Base-by-base conservation (phyloP, 92 coral and sea anemone genomes). In the Diadumene lineata region DNA sequence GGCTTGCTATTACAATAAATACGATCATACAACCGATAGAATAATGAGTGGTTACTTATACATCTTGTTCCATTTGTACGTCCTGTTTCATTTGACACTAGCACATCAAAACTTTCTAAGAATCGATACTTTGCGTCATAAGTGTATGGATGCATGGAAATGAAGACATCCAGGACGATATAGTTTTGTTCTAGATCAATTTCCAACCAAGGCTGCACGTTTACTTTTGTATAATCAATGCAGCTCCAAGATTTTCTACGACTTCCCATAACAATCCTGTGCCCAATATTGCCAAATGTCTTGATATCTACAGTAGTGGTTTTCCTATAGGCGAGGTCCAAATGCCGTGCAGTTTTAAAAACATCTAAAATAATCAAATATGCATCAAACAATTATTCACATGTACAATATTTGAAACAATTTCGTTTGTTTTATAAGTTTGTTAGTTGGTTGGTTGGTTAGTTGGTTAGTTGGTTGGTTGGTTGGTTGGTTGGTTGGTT, bases 151-250 rank as follows among this genome's bases (percentile, higher is more conserved):
- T 57, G 30, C 10, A 31, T 13, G 34, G 61, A 68, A 7, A 78
- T 78, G 57, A 78, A 56, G 68, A 78, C 44, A 68, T 78, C 82
- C 21, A 73, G 28, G 31, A 78, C 50, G 21, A 78, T 33, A 13
- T 55, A 78, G 22, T 17, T 9, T 18, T 56, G 31, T 22, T 18
- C 18, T 48, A 78, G 34, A 33, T 67, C 68, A 15, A 78, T 44
- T 21, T 78, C 34, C 58, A 73, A 38, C 74, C 75, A 78, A 2
- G 76, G 69, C 11, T 51, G 23, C 9, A 18, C 17, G 9, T 44
- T 44, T 9, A 44, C 17, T 8, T 44, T 44, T 8, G 9, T 44
- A 44, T 8, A 8, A 44, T 44, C 51, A 44, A 44, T 44, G 51
- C 51, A 44, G 51, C 17, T n/a, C n/a, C n/a, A n/a, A n/a, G n/a